Conservation (phyloP, 2,113 vertebrate genomes). For the Solea solea region DNA sequence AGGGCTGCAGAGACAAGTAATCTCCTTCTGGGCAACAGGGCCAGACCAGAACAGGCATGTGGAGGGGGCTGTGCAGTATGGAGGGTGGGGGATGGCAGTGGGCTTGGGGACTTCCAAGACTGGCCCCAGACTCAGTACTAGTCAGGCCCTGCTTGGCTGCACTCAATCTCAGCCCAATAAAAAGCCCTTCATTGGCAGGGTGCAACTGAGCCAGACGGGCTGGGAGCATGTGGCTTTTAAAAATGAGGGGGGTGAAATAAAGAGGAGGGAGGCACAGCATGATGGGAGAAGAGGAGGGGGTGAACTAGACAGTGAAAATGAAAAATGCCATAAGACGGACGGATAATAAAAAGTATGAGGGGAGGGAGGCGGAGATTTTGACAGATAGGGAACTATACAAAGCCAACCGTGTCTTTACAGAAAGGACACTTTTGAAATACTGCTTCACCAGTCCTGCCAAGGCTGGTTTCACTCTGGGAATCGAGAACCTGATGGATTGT, state of each 20-base stretch:
- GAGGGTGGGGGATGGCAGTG: not conserved
- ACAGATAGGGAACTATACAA: conserved; percentile 54
- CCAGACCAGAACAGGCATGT: conserved; percentile 77
- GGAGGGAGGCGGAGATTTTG: conserved; percentile 53
- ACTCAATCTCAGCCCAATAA: conserved; percentile 86
- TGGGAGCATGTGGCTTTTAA: conserved; percentile 81
- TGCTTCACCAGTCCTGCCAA: conserved; percentile 66
- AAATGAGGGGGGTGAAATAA: conserved; percentile 70
- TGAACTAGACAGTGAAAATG: conserved; percentile 46
- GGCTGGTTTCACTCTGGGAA: conserved; percentile 73
- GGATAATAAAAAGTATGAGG: conserved; percentile 58
- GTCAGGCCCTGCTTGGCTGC: conserved; percentile 83
- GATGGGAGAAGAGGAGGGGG: conserved; percentile 12
- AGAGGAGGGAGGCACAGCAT: conserved; percentile 12
- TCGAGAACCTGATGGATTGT: conserved; percentile 77
- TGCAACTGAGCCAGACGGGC: conserved; percentile 80
- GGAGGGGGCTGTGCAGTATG: conserved; percentile 63
- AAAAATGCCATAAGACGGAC: conserved; percentile 59
- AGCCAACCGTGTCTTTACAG: conserved; percentile 47
- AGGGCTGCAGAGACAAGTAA: conserved; percentile 84
- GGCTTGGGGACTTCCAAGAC: conserved; percentile 38
- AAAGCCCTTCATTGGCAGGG: conserved; percentile 84
- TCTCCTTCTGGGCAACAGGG: conserved; percentile 80
- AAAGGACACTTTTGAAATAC: conserved; percentile 59
- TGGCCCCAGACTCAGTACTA: conserved; percentile 66